These are phyloP conservation scores for Hemicordylus capensis DNA, from an alignment of 2,113 vertebrate species.

Conservation along the genomic window DNA sequence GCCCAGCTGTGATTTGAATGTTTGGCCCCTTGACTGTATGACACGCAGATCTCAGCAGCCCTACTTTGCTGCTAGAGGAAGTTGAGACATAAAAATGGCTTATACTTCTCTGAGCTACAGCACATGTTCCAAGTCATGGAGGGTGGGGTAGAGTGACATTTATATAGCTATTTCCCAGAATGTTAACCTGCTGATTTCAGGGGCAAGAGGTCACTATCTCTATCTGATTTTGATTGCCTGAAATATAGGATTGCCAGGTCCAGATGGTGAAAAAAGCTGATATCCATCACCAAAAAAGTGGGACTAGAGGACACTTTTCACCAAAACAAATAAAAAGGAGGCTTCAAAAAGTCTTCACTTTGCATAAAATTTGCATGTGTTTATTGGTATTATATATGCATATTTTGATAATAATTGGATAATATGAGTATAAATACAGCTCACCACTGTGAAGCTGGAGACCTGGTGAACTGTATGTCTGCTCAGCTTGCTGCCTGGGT, in stretches of 20 bases:
- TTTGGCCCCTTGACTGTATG: background rate
- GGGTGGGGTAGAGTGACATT: accelerated
- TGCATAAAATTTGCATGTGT: too few species aligned
- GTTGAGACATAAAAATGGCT: background rate
- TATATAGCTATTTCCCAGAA: background rate
- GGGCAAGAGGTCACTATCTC: background rate
- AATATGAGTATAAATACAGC: too few species aligned
- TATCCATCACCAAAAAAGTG: too few species aligned
- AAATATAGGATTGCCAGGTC: background rate
- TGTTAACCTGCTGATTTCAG: background rate
- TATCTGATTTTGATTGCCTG: background rate
- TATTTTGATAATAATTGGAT: too few species aligned
- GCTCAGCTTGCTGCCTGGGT: too few species aligned
- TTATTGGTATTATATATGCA: too few species aligned
- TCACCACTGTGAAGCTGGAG: too few species aligned
- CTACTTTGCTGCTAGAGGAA: background rate
- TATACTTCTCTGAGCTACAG: background rate
- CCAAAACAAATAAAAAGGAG: too few species aligned
- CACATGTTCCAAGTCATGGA: background rate
- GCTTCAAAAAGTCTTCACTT: too few species aligned
- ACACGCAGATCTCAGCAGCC: background rate
- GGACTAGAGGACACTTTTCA: too few species aligned
- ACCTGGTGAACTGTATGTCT: too few species aligned
- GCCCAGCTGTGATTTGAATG: background rate
- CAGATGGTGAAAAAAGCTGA: too few species aligned